Evolutionary conservation across 2,797 vertebrate species (phyloP).

Genomic region (Ceryle rudis): DNA sequence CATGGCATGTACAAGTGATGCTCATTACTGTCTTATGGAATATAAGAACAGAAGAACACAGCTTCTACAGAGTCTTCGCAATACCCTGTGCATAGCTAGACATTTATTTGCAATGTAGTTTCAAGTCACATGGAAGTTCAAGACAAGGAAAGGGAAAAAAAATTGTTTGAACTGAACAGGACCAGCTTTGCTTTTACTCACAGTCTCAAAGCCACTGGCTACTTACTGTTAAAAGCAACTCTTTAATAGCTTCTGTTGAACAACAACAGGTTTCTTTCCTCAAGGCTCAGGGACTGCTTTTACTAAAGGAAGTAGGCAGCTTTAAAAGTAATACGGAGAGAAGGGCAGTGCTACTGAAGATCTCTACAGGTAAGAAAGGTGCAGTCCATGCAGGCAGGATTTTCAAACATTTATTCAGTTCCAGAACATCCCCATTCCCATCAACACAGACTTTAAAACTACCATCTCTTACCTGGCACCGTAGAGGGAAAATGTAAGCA

Average conservation of each 20-base stretch:
- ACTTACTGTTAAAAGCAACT: background rate
- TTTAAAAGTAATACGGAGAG: background rate
- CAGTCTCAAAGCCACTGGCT: background rate
- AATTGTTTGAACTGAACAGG: background rate
- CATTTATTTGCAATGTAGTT: background rate
- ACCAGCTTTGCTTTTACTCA: background rate
- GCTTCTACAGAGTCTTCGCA: background rate
- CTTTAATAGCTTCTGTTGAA: background rate
- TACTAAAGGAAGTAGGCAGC: background rate
- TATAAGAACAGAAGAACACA: background rate
- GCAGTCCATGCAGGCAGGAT: background rate
- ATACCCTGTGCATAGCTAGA: background rate
- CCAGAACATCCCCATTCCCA: background rate
- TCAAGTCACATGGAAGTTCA: background rate
- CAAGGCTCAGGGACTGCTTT: background rate
- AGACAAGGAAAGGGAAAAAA: background rate
- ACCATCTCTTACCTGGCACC: background rate
- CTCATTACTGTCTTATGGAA: background rate
- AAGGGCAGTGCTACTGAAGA: background rate
- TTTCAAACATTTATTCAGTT: background rate
- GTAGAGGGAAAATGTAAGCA: background rate
- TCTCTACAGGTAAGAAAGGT: background rate
- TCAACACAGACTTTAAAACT: background rate
- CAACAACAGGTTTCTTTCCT: background rate
- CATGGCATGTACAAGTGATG: rapidly evolving